Base-by-base conservation (phyloP, 2,113 vertebrate genomes). In the Scytalopus superciliaris region DNA sequence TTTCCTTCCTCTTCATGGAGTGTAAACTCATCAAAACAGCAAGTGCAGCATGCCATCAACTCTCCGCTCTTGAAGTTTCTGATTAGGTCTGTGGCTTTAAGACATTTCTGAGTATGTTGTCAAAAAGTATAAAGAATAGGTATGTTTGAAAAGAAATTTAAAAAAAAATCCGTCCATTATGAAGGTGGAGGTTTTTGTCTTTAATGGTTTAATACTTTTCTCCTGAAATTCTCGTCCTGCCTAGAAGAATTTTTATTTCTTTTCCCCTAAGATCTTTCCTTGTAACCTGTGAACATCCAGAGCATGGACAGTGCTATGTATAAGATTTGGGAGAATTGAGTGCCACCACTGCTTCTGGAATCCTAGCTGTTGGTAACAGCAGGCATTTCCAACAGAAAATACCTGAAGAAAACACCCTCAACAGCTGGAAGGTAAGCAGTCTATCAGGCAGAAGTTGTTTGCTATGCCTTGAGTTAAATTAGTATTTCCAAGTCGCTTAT, bases 1-100 rank as follows among this genome's bases (percentile, higher is more conserved):
- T 94, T 96, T 95, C 93, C 96, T 95, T 97, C 81, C 89, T 95
- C 92, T 96, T 95, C 92, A 75, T 94, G 83, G 88, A 95, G 83
- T 84, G 92, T 96, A 95, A 96, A 94, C 93, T 96, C 87, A 94
- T 90, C 90, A 96, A 96, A 97, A 94, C 86, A 90, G 88, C 87
- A 95, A 96, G 91, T 94, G 47, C 84, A 70, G 76, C 57, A 33
- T 66, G 72, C 64, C 49, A 89, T 87, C 90, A 91, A 35, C 59
- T 76, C 66, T 87, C 24, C 14, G 63, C 39, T 92, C 63, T 87
- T 90, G 83, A 82, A 93, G 70, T 62, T 84, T 74, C 53, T 87
- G 45, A 73, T 63, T 53, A 93, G 55, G n/a, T 83, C 84, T 92
- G 49, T 83, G 74, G 31, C 83, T 81, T 87, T 86, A 88, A 88